A percentile compares a stretch with the other conserved stretches of the same genome.
These are phyloP conservation scores for Lycodopsis pacificus DNA, from an alignment of 2,797 vertebrate genomes.

Conservation along the genomic window DNA sequence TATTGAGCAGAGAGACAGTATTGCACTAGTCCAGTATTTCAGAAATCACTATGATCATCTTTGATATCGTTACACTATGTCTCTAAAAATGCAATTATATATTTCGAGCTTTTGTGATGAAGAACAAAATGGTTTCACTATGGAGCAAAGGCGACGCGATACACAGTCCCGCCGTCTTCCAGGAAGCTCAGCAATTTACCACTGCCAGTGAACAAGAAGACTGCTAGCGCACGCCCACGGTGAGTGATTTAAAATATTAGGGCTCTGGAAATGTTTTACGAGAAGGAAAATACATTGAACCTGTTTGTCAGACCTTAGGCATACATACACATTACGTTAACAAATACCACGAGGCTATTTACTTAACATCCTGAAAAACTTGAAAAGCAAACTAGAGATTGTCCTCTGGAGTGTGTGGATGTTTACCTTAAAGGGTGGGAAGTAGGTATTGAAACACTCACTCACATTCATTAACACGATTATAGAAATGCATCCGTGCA, in stretches of 20 bases:
- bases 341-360: background rate
- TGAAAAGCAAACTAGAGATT: background rate
- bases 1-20: background rate
- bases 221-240: background rate
- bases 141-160: background rate
- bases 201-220: background rate
- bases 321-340: background rate
- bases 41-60: background rate
- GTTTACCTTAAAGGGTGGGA: background rate
- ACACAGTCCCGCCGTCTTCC: background rate
- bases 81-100: background rate
- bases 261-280: background rate
- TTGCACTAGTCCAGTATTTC: background rate
- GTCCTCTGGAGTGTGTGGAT: background rate
- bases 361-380: constrained; percentile 16
- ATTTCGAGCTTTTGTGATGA: background rate
- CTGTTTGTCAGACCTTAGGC: background rate
- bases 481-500: background rate
- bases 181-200: no score
- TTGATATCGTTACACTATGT: background rate
- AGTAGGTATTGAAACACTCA: background rate
- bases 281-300: background rate
- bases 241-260: background rate
- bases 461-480: constrained; percentile 1
- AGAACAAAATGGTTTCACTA: background rate